A percentile compares a stretch with the other conserved stretches of the same genome.
These are phyloP conservation scores for Zygaena filipendulae DNA, from an alignment of 2,888 invertebrate genomes.

Conservation along the genomic window DNA sequence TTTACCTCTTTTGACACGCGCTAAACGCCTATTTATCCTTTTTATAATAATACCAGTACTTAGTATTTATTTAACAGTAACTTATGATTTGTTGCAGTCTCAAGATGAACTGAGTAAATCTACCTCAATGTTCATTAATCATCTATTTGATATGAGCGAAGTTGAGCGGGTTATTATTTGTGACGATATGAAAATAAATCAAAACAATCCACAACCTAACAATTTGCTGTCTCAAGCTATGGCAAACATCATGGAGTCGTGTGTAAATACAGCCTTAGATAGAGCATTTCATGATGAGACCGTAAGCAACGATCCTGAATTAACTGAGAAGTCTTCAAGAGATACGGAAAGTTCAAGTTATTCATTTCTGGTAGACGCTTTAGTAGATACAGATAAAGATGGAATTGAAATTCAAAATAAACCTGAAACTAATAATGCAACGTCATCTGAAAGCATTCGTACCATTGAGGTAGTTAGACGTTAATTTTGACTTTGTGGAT, in stretches of 20 bases:
- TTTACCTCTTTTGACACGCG: too few relatives aligned
- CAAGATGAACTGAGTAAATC: too few relatives aligned
- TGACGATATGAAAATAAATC: conserved; percentile 21
- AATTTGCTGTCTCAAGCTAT: conserved; percentile 27
- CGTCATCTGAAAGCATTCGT: too few relatives aligned
- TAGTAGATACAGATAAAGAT: conserved; percentile 22
- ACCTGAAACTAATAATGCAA: too few relatives aligned
- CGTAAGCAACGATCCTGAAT: too few relatives aligned
- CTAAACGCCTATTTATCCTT: too few relatives aligned
- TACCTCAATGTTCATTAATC: conserved; percentile 45
- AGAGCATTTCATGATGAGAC: conserved; percentile 21
- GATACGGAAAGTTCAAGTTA: conserved; percentile 29
- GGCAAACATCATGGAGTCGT: conserved; percentile 34
- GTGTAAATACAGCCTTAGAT: conserved; percentile 27
- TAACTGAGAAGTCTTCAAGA: conserved; percentile 9
- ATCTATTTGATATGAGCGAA: conserved; percentile 52
- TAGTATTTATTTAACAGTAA: too few relatives aligned
- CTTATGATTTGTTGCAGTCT: too few relatives aligned
- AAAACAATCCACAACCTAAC: conserved; percentile 21
- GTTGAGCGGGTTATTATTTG: conserved; percentile 28
- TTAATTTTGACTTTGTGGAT: too few relatives aligned
- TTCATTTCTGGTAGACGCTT: conserved; percentile 34
- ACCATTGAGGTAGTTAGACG: too few relatives aligned
- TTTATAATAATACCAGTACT: too few relatives aligned
- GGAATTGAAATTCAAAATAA: too few relatives aligned